Conservation (phyloP, 2,113 vertebrate genomes). For the Mormoops blainvillei region DNA sequence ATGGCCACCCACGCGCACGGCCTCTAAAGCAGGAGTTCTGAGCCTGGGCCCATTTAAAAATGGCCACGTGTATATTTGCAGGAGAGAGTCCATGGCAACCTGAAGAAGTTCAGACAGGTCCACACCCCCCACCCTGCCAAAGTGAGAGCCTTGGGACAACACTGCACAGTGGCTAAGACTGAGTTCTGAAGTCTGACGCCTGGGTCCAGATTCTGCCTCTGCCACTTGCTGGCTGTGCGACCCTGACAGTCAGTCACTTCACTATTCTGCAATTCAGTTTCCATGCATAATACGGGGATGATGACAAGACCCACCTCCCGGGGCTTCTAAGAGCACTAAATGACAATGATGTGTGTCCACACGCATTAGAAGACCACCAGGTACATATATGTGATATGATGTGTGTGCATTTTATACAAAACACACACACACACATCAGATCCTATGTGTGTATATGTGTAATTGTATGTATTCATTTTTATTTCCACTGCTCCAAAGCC, state of each 20-base stretch:
- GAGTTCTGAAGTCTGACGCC: not conserved
- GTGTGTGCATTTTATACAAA: not conserved
- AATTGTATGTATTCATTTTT: not conserved
- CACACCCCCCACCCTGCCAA: rapidly evolving
- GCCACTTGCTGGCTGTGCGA: not conserved
- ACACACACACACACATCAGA: not conserved
- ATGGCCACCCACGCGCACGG: no score
- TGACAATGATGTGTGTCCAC: not conserved
- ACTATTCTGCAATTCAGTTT: not conserved
- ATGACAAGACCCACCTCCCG: rapidly evolving
- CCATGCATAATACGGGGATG: not conserved
- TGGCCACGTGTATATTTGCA: rapidly evolving
- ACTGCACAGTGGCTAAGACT: not conserved
- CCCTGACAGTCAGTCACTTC: not conserved
- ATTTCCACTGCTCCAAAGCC: not conserved
- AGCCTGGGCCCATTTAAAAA: not conserved
- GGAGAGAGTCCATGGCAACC: not conserved
- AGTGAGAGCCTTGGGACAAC: not conserved
- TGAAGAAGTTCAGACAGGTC: not conserved
- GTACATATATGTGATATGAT: not conserved
- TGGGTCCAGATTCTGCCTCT: not conserved
- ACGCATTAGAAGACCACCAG: not conserved
- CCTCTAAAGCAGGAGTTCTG: not conserved
- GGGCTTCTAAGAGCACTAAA: not conserved
- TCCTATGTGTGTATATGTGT: not conserved